Conservation (phyloP, 1,140 invertebrate species). For the Ridgeia piscesae region DNA sequence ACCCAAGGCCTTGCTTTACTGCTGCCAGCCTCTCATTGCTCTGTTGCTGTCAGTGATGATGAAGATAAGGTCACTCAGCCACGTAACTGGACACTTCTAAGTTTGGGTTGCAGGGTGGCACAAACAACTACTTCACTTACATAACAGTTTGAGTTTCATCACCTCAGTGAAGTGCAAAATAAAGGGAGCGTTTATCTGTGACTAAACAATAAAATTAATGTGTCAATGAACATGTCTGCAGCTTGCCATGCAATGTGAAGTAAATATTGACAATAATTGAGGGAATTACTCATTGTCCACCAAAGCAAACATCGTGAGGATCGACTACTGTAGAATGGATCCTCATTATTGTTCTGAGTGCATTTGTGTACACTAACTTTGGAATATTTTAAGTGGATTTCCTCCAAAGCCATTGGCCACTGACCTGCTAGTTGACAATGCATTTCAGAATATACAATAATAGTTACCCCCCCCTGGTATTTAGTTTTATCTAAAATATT, state of each 20-base stretch:
- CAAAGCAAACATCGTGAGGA: no score
- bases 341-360: no score
- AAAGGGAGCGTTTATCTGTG: neutral
- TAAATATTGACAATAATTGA: neutral
- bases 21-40: neutral
- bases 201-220: neutral
- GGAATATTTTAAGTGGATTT: no score
- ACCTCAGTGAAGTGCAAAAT: neutral
- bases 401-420: no score
- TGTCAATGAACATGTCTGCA: neutral
- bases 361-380: no score
- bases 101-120: neutral
- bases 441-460: no score
- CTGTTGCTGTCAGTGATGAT: neutral
- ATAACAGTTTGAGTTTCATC: conserved; percentile 1
- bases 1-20: neutral
- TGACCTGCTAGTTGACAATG: no score
- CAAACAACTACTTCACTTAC: neutral
- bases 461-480: no score
- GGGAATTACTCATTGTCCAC: neutral
- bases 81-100: neutral
- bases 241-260: neutral
- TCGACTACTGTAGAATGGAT: no score
- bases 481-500: no score
- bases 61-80: conserved; percentile 3